phyloP scores from a whole-genome alignment of 2,113 vertebrate genomes.

The Nanger granti region DNA sequence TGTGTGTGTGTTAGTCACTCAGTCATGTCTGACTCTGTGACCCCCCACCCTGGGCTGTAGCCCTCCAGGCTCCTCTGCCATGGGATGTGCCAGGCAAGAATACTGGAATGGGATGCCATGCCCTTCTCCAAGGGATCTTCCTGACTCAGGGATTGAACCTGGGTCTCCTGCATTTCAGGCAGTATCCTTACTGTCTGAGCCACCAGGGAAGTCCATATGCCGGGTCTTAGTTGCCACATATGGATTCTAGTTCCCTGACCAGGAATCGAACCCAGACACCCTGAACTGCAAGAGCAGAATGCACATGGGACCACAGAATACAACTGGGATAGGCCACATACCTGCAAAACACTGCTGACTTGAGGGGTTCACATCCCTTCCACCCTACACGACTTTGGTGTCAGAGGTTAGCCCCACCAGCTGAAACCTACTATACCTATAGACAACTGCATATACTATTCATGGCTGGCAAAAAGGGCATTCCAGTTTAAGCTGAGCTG shows the following conservation, averaged over 20 bases:
- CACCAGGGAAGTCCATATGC: background rate
- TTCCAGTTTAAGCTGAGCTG: background rate
- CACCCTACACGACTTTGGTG: rapidly evolving
- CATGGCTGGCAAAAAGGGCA: background rate
- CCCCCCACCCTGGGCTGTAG: background rate
- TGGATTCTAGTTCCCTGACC: background rate
- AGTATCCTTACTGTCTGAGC: rapidly evolving
- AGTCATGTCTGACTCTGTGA: background rate
- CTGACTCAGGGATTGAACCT: background rate
- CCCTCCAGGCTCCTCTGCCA: background rate
- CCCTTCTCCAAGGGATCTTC: background rate
- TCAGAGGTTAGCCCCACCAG: background rate
- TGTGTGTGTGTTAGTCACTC: background rate
- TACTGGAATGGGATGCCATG: background rate
- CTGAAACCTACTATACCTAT: too few species aligned
- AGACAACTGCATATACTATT: too few species aligned
- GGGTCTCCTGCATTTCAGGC: background rate
- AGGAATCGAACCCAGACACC: background rate
- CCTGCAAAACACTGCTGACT: background rate
- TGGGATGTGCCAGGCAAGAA: background rate
- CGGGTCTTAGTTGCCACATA: background rate
- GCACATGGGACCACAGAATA: background rate
- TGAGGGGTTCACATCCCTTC: background rate
- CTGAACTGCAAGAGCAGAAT: background rate
- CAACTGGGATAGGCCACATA: background rate